phyloP scores from a whole-genome alignment of 1,140 invertebrate species.

The Heliothis subflexa region DNA sequence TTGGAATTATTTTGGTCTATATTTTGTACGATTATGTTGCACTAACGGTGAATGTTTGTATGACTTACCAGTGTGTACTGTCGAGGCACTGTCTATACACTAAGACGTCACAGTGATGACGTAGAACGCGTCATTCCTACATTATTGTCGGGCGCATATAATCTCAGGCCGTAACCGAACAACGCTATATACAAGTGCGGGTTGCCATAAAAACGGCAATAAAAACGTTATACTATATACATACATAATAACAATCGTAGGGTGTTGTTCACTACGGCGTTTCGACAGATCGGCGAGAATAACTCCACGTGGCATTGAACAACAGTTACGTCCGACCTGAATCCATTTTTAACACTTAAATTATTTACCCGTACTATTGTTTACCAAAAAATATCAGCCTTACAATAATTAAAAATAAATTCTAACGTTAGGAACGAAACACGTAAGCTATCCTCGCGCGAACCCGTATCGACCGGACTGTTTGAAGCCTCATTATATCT shows the following conservation, averaged over 20 bases:
- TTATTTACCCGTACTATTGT: slow-evolving; percentile 75
- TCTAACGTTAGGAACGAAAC: slow-evolving; percentile 78
- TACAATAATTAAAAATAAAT: slow-evolving; percentile 72
- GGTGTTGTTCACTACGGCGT: slow-evolving; percentile 28
- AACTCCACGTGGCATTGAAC: slow-evolving; percentile 60
- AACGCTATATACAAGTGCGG: slow-evolving; percentile 62
- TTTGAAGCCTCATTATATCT: slow-evolving; percentile 53
- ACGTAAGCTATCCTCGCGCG: slow-evolving; percentile 73
- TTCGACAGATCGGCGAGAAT: slow-evolving; percentile 64
- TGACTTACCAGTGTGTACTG: slow-evolving; percentile 55
- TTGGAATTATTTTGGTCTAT: slow-evolving; percentile 80
- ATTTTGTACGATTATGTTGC: slow-evolving; percentile 81
- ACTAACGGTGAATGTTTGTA: slow-evolving; percentile 65
- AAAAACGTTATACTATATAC: slow-evolving; percentile 59
- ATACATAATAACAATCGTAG: slow-evolving; percentile 53
- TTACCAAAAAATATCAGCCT: slow-evolving; percentile 76
- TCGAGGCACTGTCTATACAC: slow-evolving; percentile 63
- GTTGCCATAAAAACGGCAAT: slow-evolving; percentile 49
- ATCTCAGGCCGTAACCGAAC: slow-evolving; percentile 64
- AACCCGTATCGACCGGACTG: slow-evolving; percentile 43
- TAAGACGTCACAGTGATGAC: slow-evolving; percentile 17
- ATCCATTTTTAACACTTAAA: slow-evolving; percentile 53
- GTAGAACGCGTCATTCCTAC: slow-evolving; percentile 55
- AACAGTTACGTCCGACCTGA: slow-evolving; percentile 48
- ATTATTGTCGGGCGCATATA: slow-evolving; percentile 72